Base-by-base conservation (phyloP, 2,888 invertebrate species). In the Cheiracanthium punctorium region DNA sequence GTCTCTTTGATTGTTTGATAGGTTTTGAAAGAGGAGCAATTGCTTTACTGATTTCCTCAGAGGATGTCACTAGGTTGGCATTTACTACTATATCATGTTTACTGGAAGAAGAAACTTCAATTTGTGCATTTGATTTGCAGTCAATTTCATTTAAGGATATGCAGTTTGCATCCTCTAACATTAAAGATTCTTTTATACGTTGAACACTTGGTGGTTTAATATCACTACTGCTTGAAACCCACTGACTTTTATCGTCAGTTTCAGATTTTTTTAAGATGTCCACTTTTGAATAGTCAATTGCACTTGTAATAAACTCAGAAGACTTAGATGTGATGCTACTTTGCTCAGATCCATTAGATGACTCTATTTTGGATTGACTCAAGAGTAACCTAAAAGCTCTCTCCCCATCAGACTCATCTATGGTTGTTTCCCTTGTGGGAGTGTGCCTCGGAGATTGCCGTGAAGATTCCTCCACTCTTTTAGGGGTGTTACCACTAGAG, bases 171-270 rank as follows among this genome's bases (percentile, higher is more conserved):
- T 76, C 82, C 32, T 82, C 80, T n/a, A 79, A 37, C 48, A 58
- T 72, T 8, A 71, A 28, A 65, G 32, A 65, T 65, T 75, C 81
- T 24, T 72, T 65, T 33, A 80, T 77, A 10, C 75, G 24, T 43
- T 74, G 88, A 20, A 70, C 17, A 73, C 65, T 88, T 17, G 88
- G 48, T 32, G 81, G 41, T 69, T 88, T 89, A 33, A 86, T 58
- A 76, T 89, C 89, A 86, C 87, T 89, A 32, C 88, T 88, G 48
- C 88, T 89, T 69, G 88, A 87, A 67, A 89, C 88, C 76, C 87
- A 87, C 58, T 79, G 77, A 29, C 80, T 72, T 58, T 88, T 88
- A n/a, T 88, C 88, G 10, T 88, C 84, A 24, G 58, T 32, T 30
- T 84, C 88, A 7, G 77, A 64, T 73, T 84, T 88, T 37, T 70